These are phyloP conservation scores for Neelides sp. DNA, from an alignment of 1,140 invertebrate species.

Conservation along the genomic window DNA sequence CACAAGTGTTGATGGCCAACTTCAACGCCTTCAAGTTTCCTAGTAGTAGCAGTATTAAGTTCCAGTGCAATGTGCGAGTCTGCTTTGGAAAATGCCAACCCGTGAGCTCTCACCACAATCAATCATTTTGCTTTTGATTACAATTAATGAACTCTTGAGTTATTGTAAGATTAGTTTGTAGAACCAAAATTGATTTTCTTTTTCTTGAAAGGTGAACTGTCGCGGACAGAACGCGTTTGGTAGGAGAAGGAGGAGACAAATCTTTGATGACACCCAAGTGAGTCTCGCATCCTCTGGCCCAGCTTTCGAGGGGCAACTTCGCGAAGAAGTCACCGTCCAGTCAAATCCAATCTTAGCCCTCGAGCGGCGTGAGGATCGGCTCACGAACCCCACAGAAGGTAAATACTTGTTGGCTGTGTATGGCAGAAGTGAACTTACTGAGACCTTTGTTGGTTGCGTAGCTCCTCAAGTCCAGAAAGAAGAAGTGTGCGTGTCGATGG, in stretches of 20 bases:
- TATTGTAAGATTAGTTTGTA: neutral
- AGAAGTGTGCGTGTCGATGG: conserved; percentile 84
- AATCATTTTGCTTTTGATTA: too few species aligned
- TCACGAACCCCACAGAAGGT: conserved; percentile 55
- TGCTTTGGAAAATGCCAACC: conserved; percentile 92
- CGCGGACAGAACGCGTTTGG: conserved; percentile 71
- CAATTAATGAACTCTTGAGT: too few species aligned
- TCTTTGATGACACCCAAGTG: conserved; percentile 39
- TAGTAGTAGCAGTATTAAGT: conserved; percentile 81
- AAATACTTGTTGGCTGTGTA: too few species aligned
- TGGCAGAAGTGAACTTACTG: too few species aligned
- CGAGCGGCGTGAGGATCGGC: conserved; percentile 62
- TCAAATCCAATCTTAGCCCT: conserved; percentile 82
- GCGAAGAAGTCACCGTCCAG: conserved; percentile 83
- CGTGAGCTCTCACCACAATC: too few species aligned
- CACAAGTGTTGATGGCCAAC: conserved; percentile 64
- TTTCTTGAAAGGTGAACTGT: conserved; percentile 64
- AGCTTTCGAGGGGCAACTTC: conserved; percentile 60
- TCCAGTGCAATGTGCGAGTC: conserved; percentile 89
- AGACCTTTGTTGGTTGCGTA: conserved; percentile 37
- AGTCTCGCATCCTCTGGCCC: conserved; percentile 41
- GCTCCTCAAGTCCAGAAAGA: conserved; percentile 55
- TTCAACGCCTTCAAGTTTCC: conserved; percentile 96
- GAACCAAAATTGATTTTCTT: conserved; percentile 7
- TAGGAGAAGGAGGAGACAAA: conserved; percentile 43